These are phyloP conservation scores for Agriopis leucophaearia DNA, from an alignment of 2,888 invertebrate genomes.

Conservation along the genomic window DNA sequence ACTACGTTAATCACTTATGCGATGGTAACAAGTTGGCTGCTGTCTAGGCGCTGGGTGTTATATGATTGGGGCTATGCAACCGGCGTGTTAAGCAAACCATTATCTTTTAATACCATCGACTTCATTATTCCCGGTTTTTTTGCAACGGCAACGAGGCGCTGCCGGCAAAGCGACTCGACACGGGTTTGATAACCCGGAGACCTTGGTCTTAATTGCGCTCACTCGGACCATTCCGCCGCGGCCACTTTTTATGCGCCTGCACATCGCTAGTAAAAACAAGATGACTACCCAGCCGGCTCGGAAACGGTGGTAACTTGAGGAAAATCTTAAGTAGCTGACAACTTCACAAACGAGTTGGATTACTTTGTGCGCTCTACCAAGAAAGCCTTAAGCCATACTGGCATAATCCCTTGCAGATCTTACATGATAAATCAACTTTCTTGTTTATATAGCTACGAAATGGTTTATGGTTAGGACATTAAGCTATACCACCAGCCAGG, in stretches of 20 bases:
- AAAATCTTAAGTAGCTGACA: constrained; percentile 63
- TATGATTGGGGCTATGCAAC: constrained; percentile 59
- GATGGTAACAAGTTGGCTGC: constrained; percentile 19
- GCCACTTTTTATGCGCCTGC: constrained; percentile 85
- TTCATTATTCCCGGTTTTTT: constrained; percentile 84
- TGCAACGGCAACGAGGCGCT: constrained; percentile 78
- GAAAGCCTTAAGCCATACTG: constrained; percentile 71
- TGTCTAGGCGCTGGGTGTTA: constrained; percentile 35
- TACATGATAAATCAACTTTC: constrained; percentile 65
- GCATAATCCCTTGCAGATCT: constrained; percentile 68
- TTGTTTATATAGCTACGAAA: constrained; percentile 54
- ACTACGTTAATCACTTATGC: constrained; percentile 23
- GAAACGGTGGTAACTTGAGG: constrained; percentile 69
- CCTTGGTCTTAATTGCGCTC: constrained; percentile 87
- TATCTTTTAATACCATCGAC: constrained; percentile 85
- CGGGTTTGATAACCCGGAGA: constrained; percentile 86
- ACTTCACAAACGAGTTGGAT: constrained; percentile 67
- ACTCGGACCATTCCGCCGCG: constrained; percentile 82
- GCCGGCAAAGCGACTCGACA: constrained; percentile 75
- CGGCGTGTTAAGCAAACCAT: constrained; percentile 77
- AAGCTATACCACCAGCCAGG: neutral
- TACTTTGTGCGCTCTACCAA: constrained; percentile 70
- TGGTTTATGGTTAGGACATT: constrained; percentile 42
- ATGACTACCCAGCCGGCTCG: constrained; percentile 73
- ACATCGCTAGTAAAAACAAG: constrained; percentile 84